Evolutionary conservation across 2,888 invertebrate species (phyloP).

Genomic region (Cataglyphis albicans): DNA sequence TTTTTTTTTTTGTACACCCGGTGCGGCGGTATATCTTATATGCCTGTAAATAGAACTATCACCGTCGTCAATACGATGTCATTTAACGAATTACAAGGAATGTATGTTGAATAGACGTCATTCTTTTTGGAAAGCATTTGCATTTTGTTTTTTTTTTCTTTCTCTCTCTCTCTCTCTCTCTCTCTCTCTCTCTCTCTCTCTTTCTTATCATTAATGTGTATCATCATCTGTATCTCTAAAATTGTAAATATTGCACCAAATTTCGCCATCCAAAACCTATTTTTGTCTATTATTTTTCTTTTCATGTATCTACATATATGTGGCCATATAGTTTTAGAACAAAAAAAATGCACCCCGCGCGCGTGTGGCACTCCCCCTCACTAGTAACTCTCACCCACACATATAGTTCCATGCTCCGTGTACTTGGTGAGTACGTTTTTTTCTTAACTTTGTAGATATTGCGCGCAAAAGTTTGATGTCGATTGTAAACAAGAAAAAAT

Average conservation of each 20-base stretch:
- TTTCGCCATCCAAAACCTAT: slow-evolving; percentile 66
- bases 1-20: slow-evolving; percentile 51
- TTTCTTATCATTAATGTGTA: slow-evolving; percentile 28
- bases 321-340: slow-evolving; percentile 73
- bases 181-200: slow-evolving; percentile 66
- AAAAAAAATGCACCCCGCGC: slow-evolving; percentile 78
- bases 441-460: slow-evolving; percentile 68
- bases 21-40: slow-evolving; percentile 25
- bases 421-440: slow-evolving; percentile 83
- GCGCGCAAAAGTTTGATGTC: slow-evolving; percentile 55
- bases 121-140: slow-evolving; percentile 79
- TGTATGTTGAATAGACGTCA: slow-evolving; percentile 82
- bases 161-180: slow-evolving; percentile 66
- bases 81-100: slow-evolving; percentile 65
- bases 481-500: not conserved
- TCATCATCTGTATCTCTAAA: slow-evolving; percentile 21
- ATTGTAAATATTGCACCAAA: slow-evolving; percentile 69
- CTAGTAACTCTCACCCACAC: slow-evolving; percentile 78
- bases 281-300: slow-evolving; percentile 57
- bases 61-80: slow-evolving; percentile 62
- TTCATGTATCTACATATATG: slow-evolving; percentile 57
- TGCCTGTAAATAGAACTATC: slow-evolving; percentile 63
- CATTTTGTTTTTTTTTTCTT: slow-evolving; percentile 80
- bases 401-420: slow-evolving; percentile 79
- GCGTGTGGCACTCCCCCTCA: slow-evolving; percentile 77